Evolutionary conservation across 2,888 invertebrate genomes (phyloP).

Genomic region (Nasonia oneida): DNA sequence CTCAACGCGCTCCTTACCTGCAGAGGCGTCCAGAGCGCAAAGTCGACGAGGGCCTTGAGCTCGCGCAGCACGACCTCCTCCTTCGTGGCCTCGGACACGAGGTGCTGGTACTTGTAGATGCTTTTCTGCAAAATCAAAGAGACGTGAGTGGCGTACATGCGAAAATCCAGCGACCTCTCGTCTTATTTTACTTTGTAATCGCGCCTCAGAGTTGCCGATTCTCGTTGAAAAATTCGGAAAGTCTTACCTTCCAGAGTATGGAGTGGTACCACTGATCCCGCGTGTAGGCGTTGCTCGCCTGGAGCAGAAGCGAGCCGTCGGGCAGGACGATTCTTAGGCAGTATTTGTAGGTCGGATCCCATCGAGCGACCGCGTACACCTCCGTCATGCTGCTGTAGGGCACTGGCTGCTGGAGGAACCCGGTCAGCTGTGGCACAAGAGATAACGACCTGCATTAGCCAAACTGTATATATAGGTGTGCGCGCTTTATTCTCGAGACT

Average conservation of each 20-base stretch:
- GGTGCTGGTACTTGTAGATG: constrained; percentile 86
- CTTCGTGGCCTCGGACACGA: constrained; percentile 84
- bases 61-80: constrained; percentile 88
- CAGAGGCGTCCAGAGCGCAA: constrained; percentile 87
- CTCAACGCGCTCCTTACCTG: constrained; percentile 79
- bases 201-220: no score
- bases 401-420: constrained; percentile 84
- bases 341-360: constrained; percentile 90
- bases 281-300: constrained; percentile 89
- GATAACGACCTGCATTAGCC: constrained; percentile 5
- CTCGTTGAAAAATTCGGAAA: neutral
- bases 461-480: neutral
- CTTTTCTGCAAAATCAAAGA: constrained; percentile 83
- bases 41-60: constrained; percentile 89
- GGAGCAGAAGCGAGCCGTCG: constrained; percentile 86
- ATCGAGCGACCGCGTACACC: constrained; percentile 87
- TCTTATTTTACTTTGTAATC: no score
- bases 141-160: no score
- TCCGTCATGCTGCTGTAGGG: constrained; percentile 88
- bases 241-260: constrained; percentile 87
- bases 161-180: no score
- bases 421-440: constrained; percentile 81
- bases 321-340: constrained; percentile 88
- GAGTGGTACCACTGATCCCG: constrained; percentile 92
- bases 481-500: neutral